These are phyloP conservation scores for Thunnus maccoyii DNA, from an alignment of 2,113 vertebrate genomes.

Conservation along the genomic window DNA sequence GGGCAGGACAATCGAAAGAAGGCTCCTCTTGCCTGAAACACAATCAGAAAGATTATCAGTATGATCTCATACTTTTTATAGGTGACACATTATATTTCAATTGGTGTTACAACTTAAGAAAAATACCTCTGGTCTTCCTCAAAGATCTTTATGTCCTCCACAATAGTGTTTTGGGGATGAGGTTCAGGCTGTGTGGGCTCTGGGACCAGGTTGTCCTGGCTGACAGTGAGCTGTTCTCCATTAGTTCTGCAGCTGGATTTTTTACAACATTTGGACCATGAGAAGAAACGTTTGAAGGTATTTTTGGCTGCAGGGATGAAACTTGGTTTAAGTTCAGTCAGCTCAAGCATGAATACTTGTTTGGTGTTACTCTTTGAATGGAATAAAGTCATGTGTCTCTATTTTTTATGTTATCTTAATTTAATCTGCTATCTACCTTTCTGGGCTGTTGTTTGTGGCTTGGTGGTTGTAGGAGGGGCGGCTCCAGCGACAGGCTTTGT, in stretches of 20 bases:
- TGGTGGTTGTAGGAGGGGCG: not conserved
- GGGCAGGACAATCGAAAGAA: not conserved
- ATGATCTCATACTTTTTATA: not conserved
- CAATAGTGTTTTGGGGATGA: constrained; percentile 44
- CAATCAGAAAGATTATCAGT: not conserved
- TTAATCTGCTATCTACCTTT: constrained; percentile 35
- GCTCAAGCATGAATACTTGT: not conserved
- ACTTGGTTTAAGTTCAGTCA: not conserved
- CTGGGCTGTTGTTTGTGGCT: constrained; percentile 1
- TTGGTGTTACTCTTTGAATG: not conserved
- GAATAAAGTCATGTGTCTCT: not conserved
- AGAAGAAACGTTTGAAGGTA: not conserved
- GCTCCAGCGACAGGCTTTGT: constrained; percentile 4
- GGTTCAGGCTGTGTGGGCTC: not conserved
- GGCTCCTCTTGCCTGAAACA: constrained; percentile 14
- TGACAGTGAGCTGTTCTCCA: accelerated
- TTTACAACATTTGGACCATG: constrained; percentile 60
- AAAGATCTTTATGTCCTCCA: not conserved
- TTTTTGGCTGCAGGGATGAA: constrained; percentile 30
- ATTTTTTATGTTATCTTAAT: too few species aligned
- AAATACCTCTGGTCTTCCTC: constrained; percentile 15
- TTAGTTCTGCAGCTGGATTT: constrained; percentile 13
- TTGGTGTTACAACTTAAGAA: not conserved
- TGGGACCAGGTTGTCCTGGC: constrained; percentile 13
- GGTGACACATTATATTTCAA: not conserved